Evolutionary conservation across 1,140 invertebrate genomes (phyloP).

Genomic region (Sarcophaga peregrina): DNA sequence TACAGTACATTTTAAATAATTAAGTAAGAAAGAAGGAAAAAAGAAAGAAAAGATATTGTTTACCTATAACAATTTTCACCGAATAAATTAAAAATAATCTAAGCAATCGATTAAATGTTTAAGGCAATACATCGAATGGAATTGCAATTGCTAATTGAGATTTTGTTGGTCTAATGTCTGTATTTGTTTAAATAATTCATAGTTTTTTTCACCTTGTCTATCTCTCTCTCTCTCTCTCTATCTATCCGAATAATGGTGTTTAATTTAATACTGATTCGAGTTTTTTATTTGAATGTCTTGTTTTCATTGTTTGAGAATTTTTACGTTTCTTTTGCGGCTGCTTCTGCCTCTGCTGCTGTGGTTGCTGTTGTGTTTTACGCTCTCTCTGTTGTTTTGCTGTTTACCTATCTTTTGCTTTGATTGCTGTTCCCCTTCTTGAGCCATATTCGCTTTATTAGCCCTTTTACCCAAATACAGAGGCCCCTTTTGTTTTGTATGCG

Average conservation of each 20-base stretch:
- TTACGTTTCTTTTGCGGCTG: neutral
- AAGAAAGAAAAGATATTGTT: too few species aligned
- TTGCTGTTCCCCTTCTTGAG: neutral
- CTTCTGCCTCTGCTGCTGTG: neutral
- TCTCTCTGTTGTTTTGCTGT: neutral
- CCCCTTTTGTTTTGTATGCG: neutral
- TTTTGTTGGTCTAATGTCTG: too few species aligned
- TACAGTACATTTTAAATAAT: too few species aligned
- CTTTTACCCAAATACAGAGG: neutral
- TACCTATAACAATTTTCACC: too few species aligned
- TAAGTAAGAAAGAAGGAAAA: too few species aligned
- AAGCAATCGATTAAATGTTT: too few species aligned
- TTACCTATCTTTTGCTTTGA: neutral
- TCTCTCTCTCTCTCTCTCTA: too few species aligned
- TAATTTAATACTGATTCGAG: conserved; percentile 1
- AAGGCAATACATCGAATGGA: too few species aligned
- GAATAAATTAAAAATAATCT: too few species aligned
- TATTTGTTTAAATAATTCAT: too few species aligned
- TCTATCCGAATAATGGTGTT: neutral
- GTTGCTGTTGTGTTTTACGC: neutral
- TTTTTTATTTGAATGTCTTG: neutral
- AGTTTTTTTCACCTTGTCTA: too few species aligned
- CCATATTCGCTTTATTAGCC: neutral
- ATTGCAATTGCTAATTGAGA: too few species aligned
- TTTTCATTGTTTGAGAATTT: neutral